phyloP scores from a whole-genome alignment of 1,140 invertebrate species.

The Epicauta chinensis region DNA sequence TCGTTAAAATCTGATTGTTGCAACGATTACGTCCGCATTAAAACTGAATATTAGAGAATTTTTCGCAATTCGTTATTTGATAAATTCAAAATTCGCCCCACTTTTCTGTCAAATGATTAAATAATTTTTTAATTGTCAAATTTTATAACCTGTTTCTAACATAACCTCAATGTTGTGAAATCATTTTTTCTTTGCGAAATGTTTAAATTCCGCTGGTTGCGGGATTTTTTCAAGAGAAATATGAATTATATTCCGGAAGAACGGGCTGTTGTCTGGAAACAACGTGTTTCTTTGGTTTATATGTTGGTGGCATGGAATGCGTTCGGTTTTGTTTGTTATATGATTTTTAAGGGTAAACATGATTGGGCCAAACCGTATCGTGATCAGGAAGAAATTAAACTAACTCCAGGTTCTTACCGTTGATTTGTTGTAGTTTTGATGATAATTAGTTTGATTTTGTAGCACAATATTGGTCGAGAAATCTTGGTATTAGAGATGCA shows the following conservation, averaged over 20 bases:
- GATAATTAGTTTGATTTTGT: conserved; percentile 9
- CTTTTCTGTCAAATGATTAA: too few relatives aligned
- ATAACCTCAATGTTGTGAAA: too few relatives aligned
- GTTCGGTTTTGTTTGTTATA: conserved; percentile 54
- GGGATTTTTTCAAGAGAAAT: conserved; percentile 49
- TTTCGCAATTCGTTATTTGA: too few relatives aligned
- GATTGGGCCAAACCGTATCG: conserved; percentile 60
- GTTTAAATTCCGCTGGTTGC: conserved; percentile 42
- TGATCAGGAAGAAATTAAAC: conserved; percentile 48
- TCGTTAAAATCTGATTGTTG: too few relatives aligned
- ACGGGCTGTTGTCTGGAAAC: conserved; percentile 51
- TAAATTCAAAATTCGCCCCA: too few relatives aligned
- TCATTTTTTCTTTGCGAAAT: conserved; percentile 4
- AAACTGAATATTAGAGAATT: too few relatives aligned
- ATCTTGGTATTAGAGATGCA: conserved; percentile 49
- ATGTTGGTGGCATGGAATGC: conserved; percentile 57
- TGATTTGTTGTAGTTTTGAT: too few relatives aligned
- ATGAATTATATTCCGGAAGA: conserved; percentile 54
- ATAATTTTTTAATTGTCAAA: too few relatives aligned
- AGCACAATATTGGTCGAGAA: conserved; percentile 48
- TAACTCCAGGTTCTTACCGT: conserved; percentile 45
- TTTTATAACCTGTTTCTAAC: too few relatives aligned
- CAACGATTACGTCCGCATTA: too few relatives aligned
- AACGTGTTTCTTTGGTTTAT: conserved; percentile 53
- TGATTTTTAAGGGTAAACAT: conserved; percentile 49